Evolutionary conservation across 2,888 invertebrate genomes (phyloP).

Genomic region (Pycnomerus fuliginosus): DNA sequence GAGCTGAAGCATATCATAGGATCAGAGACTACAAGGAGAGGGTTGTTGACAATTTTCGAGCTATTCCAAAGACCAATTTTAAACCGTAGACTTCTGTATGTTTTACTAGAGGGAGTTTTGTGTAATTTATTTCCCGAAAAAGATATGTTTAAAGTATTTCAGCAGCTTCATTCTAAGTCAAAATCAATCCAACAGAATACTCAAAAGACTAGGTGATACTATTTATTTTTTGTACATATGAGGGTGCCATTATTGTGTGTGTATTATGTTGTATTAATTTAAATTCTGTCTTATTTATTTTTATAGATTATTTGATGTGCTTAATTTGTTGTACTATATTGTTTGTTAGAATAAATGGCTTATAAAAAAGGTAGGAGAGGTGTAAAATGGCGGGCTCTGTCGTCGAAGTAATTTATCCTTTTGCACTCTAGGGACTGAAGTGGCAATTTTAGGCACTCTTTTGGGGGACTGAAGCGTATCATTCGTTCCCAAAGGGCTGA

Average conservation of each 20-base stretch:
- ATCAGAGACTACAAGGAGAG: slow-evolving; percentile 81
- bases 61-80: slow-evolving; percentile 84
- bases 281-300: too few species aligned
- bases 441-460: too few species aligned
- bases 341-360: too few species aligned
- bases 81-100: slow-evolving; percentile 80
- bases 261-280: too few species aligned
- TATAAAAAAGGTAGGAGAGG: too few species aligned
- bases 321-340: too few species aligned
- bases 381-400: too few species aligned
- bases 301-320: too few species aligned
- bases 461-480: too few species aligned
- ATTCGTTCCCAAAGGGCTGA: too few species aligned
- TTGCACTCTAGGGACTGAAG: too few species aligned
- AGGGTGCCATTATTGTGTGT: slow-evolving; percentile 28
- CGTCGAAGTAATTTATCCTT: too few species aligned
- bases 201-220: slow-evolving; percentile 41
- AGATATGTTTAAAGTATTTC: slow-evolving; percentile 69
- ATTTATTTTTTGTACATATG: slow-evolving; percentile 28
- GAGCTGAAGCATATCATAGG: slow-evolving; percentile 89
- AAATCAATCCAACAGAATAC: slow-evolving; percentile 44
- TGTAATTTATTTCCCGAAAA: slow-evolving; percentile 79
- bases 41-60: slow-evolving; percentile 81
- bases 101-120: slow-evolving; percentile 79
- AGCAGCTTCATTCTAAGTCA: slow-evolving; percentile 70